Conservation (phyloP, 2,113 vertebrate species). For the Erythrocercus mccallii region DNA sequence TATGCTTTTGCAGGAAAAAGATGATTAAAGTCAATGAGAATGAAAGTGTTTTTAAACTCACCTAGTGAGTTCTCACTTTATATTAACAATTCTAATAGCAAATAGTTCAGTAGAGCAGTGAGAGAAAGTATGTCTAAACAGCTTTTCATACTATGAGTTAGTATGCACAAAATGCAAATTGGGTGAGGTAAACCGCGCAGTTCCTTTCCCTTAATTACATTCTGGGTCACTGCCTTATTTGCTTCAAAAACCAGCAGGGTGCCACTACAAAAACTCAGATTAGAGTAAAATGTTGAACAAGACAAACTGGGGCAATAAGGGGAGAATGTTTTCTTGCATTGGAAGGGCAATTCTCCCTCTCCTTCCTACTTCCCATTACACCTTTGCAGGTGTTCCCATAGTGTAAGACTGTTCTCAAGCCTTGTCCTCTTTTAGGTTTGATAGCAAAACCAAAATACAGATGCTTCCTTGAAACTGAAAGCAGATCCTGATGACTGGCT, state of each 20-base stretch:
- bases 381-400: background rate
- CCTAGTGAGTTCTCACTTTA: background rate
- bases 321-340: background rate
- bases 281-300: background rate
- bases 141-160: background rate
- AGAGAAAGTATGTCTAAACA: background rate
- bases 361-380: background rate
- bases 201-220: conserved; percentile 10
- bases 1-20: background rate
- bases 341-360: background rate
- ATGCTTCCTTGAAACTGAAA: background rate
- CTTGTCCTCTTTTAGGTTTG: background rate
- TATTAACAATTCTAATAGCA: background rate
- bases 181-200: background rate
- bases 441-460: background rate
- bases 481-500: background rate
- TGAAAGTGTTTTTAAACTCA: background rate
- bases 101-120: background rate
- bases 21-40: background rate
- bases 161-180: conserved; percentile 7
- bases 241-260: background rate
- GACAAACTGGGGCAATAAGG: background rate
- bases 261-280: background rate
- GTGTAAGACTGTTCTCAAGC: background rate
- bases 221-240: background rate